These are phyloP conservation scores for Ectemnius lituratus DNA, from an alignment of 2,888 invertebrate species.

Conservation along the genomic window DNA sequence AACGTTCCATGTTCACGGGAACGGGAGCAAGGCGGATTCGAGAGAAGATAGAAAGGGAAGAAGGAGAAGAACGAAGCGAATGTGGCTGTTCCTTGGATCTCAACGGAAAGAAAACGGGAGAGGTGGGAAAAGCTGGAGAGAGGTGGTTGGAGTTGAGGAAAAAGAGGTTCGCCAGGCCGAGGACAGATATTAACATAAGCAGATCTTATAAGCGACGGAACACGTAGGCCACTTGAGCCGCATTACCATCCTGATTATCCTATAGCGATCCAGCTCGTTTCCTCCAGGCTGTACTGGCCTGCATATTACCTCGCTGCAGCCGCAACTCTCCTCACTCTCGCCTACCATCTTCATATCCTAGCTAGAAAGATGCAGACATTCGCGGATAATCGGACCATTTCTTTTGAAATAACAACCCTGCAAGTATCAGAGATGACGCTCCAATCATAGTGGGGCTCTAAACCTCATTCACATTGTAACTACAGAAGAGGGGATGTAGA, in stretches of 20 bases:
- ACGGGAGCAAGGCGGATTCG: slow-evolving; percentile 8
- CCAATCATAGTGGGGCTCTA: no score
- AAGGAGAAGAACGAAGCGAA: slow-evolving; percentile 7
- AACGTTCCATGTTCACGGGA: slow-evolving; percentile 19
- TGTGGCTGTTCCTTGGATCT: background rate
- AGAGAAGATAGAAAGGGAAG: background rate
- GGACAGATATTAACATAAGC: slow-evolving; percentile 72
- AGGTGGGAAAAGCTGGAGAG: slow-evolving; percentile 25
- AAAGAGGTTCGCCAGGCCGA: slow-evolving; percentile 25
- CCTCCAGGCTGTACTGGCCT: slow-evolving; percentile 28
- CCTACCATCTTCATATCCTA: no score
- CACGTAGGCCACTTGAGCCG: slow-evolving; percentile 69
- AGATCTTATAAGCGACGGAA: slow-evolving; percentile 69
- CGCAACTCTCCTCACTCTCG: background rate
- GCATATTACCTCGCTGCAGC: slow-evolving; percentile 34
- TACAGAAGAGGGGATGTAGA: no score
- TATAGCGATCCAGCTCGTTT: slow-evolving; percentile 46
- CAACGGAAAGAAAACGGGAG: slow-evolving; percentile 20
- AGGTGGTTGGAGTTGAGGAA: background rate
- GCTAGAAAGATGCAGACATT: background rate
- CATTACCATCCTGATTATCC: slow-evolving; percentile 73
- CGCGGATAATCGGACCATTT: slow-evolving; percentile 32
- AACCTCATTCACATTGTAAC: no score
- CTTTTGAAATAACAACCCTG: no score
- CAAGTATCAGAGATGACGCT: no score